A percentile compares a stretch with the other conserved stretches of the same genome.
These are phyloP conservation scores for Mya arenaria DNA, from an alignment of 1,140 invertebrate genomes.

Conservation along the genomic window DNA sequence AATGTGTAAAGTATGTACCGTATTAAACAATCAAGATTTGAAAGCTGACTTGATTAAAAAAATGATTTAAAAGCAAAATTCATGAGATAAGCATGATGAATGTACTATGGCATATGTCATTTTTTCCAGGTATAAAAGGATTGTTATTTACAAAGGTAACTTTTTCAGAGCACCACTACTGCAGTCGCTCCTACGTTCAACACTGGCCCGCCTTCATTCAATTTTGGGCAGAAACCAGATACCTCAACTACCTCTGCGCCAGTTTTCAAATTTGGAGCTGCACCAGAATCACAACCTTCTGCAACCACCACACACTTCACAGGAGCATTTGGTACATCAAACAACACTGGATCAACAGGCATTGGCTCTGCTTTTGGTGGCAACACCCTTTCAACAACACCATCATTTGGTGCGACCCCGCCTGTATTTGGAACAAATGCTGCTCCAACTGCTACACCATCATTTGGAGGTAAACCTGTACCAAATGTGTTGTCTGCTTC, in stretches of 20 bases:
- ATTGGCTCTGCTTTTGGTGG: slow-evolving; percentile 6
- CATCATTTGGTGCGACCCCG: slow-evolving; percentile 28
- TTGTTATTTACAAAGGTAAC: too few relatives aligned
- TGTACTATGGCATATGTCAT: too few relatives aligned
- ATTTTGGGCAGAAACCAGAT: slow-evolving; percentile 24
- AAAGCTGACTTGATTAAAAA: too few relatives aligned
- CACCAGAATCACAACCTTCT: not conserved
- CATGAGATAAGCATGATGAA: too few relatives aligned
- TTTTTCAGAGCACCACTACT: too few relatives aligned
- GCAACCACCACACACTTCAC: slow-evolving; percentile 2
- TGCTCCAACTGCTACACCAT: not conserved
- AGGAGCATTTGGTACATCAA: slow-evolving; percentile 16
- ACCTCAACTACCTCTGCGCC: not conserved
- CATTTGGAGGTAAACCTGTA: slow-evolving; percentile 43
- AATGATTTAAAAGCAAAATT: too few relatives aligned
- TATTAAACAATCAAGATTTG: too few relatives aligned
- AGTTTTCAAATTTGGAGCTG: not conserved
- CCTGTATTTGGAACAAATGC: slow-evolving; percentile 19
- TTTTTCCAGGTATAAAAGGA: too few relatives aligned
- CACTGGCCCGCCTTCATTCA: slow-evolving; percentile 11
- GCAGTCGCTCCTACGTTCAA: slow-evolving; percentile 7
- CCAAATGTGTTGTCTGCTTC: too few relatives aligned
- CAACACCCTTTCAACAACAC: slow-evolving; percentile 26
- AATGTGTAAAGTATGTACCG: too few relatives aligned
- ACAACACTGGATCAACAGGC: not conserved